Conservation (phyloP, 2,888 invertebrate species). For the Chymomyza amoena region DNA sequence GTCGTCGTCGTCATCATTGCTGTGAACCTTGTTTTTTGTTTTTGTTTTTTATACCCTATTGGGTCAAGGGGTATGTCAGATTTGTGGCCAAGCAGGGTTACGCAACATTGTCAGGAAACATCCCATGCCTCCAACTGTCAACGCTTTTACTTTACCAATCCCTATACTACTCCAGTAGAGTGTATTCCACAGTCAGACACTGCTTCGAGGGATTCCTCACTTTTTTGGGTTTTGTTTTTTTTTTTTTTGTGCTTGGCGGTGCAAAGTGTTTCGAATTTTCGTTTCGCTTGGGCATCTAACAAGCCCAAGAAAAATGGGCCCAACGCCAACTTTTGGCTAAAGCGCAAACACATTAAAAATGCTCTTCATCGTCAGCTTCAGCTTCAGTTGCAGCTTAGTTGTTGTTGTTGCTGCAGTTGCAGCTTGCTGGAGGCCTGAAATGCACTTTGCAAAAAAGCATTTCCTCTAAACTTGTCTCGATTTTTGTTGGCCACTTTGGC, state of each 20-base stretch:
- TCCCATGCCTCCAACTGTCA: too few relatives aligned
- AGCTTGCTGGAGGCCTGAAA: constrained; percentile 69
- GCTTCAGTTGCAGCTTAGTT: constrained; percentile 31
- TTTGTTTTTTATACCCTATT: constrained; percentile 16
- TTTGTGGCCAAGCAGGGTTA: too few relatives aligned
- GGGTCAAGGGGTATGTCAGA: too few relatives aligned
- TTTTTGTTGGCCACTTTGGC: constrained; percentile 46
- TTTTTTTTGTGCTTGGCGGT: constrained; percentile 17
- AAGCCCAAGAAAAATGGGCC: constrained; percentile 76
- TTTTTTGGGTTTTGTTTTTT: constrained; percentile 14
- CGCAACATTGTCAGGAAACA: too few relatives aligned
- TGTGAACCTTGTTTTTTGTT: constrained; percentile 61
- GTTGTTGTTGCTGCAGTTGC: constrained; percentile 17
- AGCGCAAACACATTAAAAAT: constrained; percentile 74
- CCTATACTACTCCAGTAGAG: too few relatives aligned
- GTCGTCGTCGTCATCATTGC: constrained; percentile 2
- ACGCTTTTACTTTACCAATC: too few relatives aligned
- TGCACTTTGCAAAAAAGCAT: constrained; percentile 74
- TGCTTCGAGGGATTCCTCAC: too few relatives aligned
- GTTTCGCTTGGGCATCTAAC: constrained; percentile 62
- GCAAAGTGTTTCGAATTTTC: constrained; percentile 57
- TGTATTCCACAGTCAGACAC: too few relatives aligned
- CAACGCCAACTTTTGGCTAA: constrained; percentile 72
- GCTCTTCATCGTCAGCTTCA: constrained; percentile 37
- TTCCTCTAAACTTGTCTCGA: constrained; percentile 69